A percentile compares a stretch with the other conserved stretches of the same genome.
phyloP scores from a whole-genome alignment of 2,113 vertebrate genomes.

The Daubentonia madagascariensis region DNA sequence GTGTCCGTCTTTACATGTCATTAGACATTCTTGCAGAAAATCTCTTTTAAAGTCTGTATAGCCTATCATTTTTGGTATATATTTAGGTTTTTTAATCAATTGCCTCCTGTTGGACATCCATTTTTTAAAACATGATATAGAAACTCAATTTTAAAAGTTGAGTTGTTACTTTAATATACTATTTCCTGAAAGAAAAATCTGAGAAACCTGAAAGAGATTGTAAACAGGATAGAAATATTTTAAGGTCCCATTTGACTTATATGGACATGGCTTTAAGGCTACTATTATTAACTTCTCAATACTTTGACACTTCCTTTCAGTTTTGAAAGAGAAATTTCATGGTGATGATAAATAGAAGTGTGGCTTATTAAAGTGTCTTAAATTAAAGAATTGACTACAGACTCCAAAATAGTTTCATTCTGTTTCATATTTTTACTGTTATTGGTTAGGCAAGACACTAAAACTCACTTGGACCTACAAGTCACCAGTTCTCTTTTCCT shows the following conservation, averaged over 20 bases:
- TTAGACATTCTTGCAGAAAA: not conserved
- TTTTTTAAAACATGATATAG: not conserved
- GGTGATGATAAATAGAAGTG: not conserved
- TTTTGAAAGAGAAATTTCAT: constrained; percentile 47
- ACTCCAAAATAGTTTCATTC: not conserved
- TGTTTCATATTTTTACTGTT: constrained; percentile 20
- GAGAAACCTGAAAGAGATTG: not conserved
- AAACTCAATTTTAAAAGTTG: not conserved
- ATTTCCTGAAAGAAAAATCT: not conserved
- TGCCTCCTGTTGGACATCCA: not conserved
- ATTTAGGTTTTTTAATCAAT: not conserved
- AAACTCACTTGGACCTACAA: not conserved
- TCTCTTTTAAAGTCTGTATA: not conserved
- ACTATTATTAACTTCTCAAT: not conserved
- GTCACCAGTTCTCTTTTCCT: not conserved
- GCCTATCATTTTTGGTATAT: not conserved
- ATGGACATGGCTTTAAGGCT: not conserved
- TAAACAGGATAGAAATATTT: not conserved
- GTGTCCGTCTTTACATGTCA: not conserved
- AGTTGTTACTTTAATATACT: not conserved
- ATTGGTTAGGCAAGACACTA: not conserved
- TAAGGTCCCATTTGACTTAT: not conserved
- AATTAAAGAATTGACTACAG: not conserved
- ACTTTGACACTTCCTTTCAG: not conserved
- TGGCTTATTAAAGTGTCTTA: constrained; percentile 18